Conservation (phyloP, 2,888 invertebrate species). For the Drosophila cyrtoloma region DNA sequence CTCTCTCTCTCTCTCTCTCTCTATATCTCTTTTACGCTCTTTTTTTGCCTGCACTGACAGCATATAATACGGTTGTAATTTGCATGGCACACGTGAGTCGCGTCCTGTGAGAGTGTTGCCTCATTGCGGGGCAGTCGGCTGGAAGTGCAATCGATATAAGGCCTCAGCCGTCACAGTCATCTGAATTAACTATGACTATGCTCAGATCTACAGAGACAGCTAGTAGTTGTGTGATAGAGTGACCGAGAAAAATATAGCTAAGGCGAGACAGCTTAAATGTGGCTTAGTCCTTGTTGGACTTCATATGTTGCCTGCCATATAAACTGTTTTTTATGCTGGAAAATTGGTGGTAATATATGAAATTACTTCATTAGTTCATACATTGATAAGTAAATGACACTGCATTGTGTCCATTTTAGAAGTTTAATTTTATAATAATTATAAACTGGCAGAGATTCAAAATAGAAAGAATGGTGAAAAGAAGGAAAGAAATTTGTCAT, state of each 20-base stretch:
- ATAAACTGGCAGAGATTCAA: not conserved
- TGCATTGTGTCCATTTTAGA: conserved; percentile 31
- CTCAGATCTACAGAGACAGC: conserved; percentile 9
- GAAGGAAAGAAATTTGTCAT: not conserved
- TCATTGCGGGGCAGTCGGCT: conserved; percentile 58
- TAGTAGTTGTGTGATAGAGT: not conserved
- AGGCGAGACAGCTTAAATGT: not conserved
- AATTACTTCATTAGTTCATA: conserved; percentile 44
- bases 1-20: not conserved
- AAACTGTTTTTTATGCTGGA: conserved; percentile 39
- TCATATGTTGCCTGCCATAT: conserved; percentile 24
- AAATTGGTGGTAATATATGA: conserved; percentile 52
- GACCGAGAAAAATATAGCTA: not conserved
- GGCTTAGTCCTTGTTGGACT: conserved; percentile 4
- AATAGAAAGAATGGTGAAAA: not conserved
- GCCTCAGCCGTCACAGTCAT: conserved; percentile 33
- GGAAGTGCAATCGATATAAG: conserved; percentile 71
- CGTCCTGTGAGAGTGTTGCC: conserved; percentile 62
- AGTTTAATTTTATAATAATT: not conserved
- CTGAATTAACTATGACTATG: conserved; percentile 70
- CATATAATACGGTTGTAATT: conserved; percentile 72
- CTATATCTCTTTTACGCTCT: not conserved
- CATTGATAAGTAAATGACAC: conserved; percentile 23
- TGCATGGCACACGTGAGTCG: conserved; percentile 67
- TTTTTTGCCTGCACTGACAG: conserved; percentile 42